Conservation (phyloP, 2,113 vertebrate genomes). For the Periophthalmus modestus region DNA sequence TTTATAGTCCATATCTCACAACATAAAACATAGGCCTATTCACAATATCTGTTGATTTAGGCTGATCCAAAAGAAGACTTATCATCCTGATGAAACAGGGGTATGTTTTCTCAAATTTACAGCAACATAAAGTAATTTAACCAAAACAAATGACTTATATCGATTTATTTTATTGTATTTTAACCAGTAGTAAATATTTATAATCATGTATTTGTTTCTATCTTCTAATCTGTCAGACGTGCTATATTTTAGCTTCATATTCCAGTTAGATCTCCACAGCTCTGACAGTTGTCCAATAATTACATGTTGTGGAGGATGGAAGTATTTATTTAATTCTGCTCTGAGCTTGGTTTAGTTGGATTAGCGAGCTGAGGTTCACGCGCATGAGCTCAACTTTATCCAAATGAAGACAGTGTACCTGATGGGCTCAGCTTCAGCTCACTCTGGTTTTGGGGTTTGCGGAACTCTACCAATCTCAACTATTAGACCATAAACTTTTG, state of each 20-base stretch:
- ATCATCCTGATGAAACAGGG: too few relatives aligned
- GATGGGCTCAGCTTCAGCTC: conserved; percentile 34
- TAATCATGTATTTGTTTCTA: background rate
- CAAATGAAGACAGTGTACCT: conserved; percentile 60
- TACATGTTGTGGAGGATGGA: conserved; percentile 42
- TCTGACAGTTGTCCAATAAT: conserved; percentile 53
- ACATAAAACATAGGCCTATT: too few relatives aligned
- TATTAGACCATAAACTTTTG: too few relatives aligned
- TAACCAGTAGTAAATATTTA: background rate
- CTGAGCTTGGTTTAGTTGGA: conserved; percentile 54
- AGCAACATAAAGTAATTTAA: background rate
- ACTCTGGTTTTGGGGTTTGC: conserved; percentile 45
- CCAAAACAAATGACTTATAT: background rate
- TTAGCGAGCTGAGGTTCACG: conserved; percentile 45
- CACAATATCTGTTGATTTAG: too few relatives aligned
- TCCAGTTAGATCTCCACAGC: conserved; percentile 17
- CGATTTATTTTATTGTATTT: background rate
- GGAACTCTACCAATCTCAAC: conserved; percentile 9
- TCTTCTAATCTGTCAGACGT: conserved; percentile 20
- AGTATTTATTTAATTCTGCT: conserved; percentile 63
- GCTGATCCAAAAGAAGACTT: too few relatives aligned
- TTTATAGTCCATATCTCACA: background rate
- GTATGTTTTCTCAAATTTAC: background rate
- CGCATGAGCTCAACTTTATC: conserved; percentile 30
- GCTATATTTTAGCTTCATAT: conserved; percentile 38